phyloP scores from a whole-genome alignment of 2,888 invertebrate species.

The Hirtodrosophila trivittata region DNA sequence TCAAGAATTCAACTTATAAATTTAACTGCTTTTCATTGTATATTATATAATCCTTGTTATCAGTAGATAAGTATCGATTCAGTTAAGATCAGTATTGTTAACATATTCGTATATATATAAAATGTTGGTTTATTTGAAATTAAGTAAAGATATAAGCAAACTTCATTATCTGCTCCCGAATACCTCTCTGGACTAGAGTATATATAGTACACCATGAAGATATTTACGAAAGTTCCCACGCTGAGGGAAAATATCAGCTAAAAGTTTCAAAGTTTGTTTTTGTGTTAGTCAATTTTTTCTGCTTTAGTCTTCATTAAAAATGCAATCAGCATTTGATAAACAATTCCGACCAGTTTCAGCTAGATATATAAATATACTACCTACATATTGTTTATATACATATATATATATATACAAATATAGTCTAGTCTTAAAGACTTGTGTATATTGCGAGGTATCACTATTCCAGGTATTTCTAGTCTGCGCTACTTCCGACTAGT shows the following conservation, averaged over 20 bases:
- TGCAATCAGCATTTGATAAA: constrained; percentile 55
- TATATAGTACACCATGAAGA: constrained; percentile 6
- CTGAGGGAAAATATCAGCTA: constrained; percentile 28
- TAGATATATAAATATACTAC: not conserved
- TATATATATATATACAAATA: constrained; percentile 3
- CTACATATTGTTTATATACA: not conserved
- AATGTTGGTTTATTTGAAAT: no score
- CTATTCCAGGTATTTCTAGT: no score
- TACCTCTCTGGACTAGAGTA: constrained; percentile 18
- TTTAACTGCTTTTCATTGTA: no score
- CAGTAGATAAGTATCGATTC: no score
- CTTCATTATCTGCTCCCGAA: constrained; percentile 6
- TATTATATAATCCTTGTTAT: no score
- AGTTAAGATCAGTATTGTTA: no score
- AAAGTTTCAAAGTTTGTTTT: constrained; percentile 36
- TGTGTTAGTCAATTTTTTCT: constrained; percentile 26
- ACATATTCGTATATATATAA: no score
- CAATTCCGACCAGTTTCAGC: constrained; percentile 31
- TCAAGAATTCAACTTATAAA: no score
- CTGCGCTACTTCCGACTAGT: no score
- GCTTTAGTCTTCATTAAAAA: constrained; percentile 57
- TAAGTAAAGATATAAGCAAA: constrained; percentile 1
- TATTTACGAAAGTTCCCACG: constrained; percentile 55
- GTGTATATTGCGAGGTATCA: constrained; percentile 4
- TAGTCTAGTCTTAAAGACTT: constrained; percentile 3